phyloP scores from a whole-genome alignment of 2,113 vertebrate species.

The Pituophis catenifer region DNA sequence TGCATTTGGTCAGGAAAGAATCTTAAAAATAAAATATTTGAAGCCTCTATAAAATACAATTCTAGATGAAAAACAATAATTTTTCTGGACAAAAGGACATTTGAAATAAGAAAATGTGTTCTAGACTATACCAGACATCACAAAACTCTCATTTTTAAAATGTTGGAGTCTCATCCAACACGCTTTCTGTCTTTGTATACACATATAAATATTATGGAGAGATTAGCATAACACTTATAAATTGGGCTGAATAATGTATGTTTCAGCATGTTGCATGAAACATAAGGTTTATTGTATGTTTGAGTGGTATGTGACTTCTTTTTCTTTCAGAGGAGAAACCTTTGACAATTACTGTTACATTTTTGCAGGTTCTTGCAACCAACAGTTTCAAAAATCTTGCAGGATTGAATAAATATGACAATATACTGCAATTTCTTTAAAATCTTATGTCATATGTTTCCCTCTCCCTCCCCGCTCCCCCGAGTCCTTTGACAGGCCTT shows the following conservation, averaged over 20 bases:
- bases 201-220: neutral
- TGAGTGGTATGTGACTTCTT: neutral
- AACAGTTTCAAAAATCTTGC: neutral
- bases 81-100: neutral
- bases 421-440: neutral
- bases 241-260: neutral
- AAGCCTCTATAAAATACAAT: neutral
- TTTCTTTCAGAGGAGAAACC: too few species aligned
- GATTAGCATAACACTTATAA: neutral
- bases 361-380: too few species aligned
- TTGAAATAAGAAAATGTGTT: neutral
- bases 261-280: neutral
- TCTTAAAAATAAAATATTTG: neutral
- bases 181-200: neutral
- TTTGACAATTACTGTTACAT: too few species aligned
- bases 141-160: neutral
- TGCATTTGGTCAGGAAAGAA: neutral
- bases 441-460: neutral
- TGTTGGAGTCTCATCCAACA: neutral
- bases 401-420: neutral
- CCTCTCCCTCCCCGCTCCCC: too few species aligned
- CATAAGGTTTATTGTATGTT: neutral
- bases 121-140: neutral
- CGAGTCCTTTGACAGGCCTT: neutral
- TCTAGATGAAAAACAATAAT: neutral